phyloP scores from a whole-genome alignment of 2,113 vertebrate genomes.

The Sebastes fasciatus region DNA sequence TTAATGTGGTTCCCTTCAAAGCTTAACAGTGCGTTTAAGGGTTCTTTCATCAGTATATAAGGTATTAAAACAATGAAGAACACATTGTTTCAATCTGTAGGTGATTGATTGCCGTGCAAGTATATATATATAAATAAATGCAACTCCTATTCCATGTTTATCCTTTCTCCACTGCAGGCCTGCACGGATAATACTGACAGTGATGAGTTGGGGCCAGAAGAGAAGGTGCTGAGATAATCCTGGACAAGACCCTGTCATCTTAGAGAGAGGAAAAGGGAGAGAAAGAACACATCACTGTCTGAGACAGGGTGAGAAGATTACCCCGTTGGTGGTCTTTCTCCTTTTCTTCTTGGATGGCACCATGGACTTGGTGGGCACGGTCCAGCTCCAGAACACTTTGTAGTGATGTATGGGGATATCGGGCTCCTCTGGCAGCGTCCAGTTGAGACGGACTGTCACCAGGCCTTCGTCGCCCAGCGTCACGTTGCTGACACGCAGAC shows the following conservation, averaged over 20 bases:
- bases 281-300: background rate
- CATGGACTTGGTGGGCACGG: conserved; percentile 83
- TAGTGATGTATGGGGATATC: conserved; percentile 96
- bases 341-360: conserved; percentile 92
- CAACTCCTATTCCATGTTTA: conserved; percentile 39
- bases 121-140: conserved; percentile 47
- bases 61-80: conserved; percentile 59
- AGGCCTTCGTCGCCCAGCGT: conserved; percentile 84
- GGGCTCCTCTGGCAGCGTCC: conserved; percentile 90
- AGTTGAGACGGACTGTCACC: conserved; percentile 85
- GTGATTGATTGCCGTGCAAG: conserved; percentile 48
- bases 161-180: conserved; percentile 29
- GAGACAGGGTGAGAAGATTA: conserved; percentile 71
- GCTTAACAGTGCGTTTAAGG: conserved; percentile 47
- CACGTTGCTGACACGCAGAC: conserved; percentile 87
- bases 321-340: conserved; percentile 92
- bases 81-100: conserved; percentile 46
- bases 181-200: conserved; percentile 33
- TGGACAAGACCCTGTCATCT: conserved; percentile 13
- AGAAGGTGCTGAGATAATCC: conserved; percentile 54
- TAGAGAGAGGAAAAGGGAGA: conserved; percentile 3
- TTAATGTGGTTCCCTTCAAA: conserved; percentile 56
- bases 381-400: conserved; percentile 97
- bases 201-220: conserved; percentile 27
- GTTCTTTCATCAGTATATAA: conserved; percentile 63